Base-by-base conservation (phyloP, 2,113 vertebrate genomes). In the Cryptomyrus ogoouensis region DNA sequence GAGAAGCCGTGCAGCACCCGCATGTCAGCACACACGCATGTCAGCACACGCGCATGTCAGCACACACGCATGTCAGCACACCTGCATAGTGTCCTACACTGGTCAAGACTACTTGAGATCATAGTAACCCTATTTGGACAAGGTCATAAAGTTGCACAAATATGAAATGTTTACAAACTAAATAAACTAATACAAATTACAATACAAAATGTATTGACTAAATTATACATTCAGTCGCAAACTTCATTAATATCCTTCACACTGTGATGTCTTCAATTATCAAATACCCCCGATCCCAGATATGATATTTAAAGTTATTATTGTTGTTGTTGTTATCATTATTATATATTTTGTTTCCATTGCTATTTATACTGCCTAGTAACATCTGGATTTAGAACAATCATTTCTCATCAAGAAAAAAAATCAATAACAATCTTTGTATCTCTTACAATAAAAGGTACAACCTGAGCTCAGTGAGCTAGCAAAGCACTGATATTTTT, bases 401-500 rank as follows among this genome's bases (percentile, higher is more conserved):
- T 19, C 24, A n/a, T 58, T 44, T 88, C 6, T 12, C 35, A 42
- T 62, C 0, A 44, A 10, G 19, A 58, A 58, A 31, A 12, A 3
- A 39, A 21, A 46, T 46, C 87, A n/a, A 44, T n/a, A 66, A 15
- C 31, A n/a, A 44, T 46, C 21, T 66, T 66, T 88, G 86, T 46
- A 15, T 62, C 5, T 88, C 35, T 88, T 46, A 58, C 5, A 88
- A 74, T 62, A 47, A 27, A 88, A 44, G 44, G 46, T 7, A 47
- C 19, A 49, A 27, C 9, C 53, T 44, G 58, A 12, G 42, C 42
- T 88, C 35, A 21, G 50, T 47, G 24, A 24, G 21, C 13, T n/a
- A 89, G 39, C 24, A 17, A 83, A 39, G 80, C 85, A 77, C 31
- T 24, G 19, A 86, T 91, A 90, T 89, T 89, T 89, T 77, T n/a